Evolutionary conservation across 2,113 vertebrate species (phyloP).

Genomic region (Saccopteryx bilineata): DNA sequence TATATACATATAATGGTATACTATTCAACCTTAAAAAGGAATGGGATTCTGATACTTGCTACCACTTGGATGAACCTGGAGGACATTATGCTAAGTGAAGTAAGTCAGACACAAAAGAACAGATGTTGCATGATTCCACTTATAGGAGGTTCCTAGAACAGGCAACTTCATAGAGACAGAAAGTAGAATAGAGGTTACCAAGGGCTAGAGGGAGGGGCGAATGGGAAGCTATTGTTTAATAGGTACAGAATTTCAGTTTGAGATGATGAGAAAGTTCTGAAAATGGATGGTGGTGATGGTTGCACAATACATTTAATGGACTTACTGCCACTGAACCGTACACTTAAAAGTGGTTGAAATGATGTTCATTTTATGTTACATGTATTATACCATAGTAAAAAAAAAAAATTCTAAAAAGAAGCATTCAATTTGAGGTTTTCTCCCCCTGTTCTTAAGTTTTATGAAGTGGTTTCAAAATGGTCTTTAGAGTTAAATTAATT

Average conservation of each 20-base stretch:
- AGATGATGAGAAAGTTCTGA: not conserved
- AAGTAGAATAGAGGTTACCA: not conserved
- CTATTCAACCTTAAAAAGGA: not conserved
- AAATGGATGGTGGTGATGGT: not conserved
- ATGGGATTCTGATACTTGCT: not conserved
- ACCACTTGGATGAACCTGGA: not conserved
- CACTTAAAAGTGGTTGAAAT: not conserved
- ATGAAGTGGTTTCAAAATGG: constrained; percentile 7
- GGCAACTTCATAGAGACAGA: not conserved
- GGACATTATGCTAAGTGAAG: not conserved
- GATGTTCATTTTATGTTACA: not conserved
- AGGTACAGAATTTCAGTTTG: not conserved
- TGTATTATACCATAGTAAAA: not conserved
- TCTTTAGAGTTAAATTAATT: not conserved
- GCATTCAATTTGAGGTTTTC: not conserved
- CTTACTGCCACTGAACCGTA: not conserved
- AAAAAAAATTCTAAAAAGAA: not conserved
- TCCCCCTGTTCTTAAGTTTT: not conserved
- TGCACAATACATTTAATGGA: not conserved
- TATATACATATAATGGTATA: not conserved
- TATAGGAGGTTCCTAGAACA: not conserved
- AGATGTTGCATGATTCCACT: not conserved
- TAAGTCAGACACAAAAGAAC: not conserved
- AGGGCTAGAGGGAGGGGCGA: not conserved
- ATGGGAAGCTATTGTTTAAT: not conserved